Evolutionary conservation across 2,888 invertebrate genomes (phyloP).

Genomic region (Mesorhabditis belari): DNA sequence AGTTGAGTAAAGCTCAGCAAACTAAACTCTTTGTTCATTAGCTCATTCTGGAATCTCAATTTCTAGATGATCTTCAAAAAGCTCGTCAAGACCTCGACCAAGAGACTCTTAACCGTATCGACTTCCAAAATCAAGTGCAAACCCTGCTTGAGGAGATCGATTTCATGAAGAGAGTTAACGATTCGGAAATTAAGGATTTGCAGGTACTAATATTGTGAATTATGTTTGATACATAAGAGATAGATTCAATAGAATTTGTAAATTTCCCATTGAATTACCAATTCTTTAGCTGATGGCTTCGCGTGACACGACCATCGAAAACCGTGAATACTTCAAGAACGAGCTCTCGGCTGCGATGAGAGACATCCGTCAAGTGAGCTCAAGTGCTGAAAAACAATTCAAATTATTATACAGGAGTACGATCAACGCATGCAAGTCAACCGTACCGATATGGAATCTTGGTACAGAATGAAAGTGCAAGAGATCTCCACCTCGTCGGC

Average conservation of each 20-base stretch:
- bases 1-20: no score
- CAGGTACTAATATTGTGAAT: no score
- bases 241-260: no score
- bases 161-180: slow-evolving; percentile 3
- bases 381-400: background rate
- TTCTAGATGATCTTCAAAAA: no score
- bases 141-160: slow-evolving; percentile 3
- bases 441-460: slow-evolving; percentile 56
- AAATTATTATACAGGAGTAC: background rate
- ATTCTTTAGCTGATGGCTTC: slow-evolving; percentile 57
- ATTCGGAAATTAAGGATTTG: slow-evolving; percentile 4
- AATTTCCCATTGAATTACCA: no score
- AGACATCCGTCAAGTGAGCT: slow-evolving; percentile 54
- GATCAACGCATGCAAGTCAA: slow-evolving; percentile 24
- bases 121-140: slow-evolving; percentile 1
- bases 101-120: slow-evolving; percentile 1
- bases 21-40: no score
- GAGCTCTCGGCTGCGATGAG: slow-evolving; percentile 57
- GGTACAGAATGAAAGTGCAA: slow-evolving; percentile 59
- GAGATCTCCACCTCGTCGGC: slow-evolving; percentile 57
- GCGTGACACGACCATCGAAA: slow-evolving; percentile 58
- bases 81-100: slow-evolving; percentile 5
- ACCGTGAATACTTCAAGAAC: slow-evolving; percentile 60
- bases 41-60: no score
- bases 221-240: no score